Evolutionary conservation across 2,888 invertebrate species (phyloP), one percentile per base, ranked within the genome.

Genomic region (Himalopsyche japonica): DNA sequence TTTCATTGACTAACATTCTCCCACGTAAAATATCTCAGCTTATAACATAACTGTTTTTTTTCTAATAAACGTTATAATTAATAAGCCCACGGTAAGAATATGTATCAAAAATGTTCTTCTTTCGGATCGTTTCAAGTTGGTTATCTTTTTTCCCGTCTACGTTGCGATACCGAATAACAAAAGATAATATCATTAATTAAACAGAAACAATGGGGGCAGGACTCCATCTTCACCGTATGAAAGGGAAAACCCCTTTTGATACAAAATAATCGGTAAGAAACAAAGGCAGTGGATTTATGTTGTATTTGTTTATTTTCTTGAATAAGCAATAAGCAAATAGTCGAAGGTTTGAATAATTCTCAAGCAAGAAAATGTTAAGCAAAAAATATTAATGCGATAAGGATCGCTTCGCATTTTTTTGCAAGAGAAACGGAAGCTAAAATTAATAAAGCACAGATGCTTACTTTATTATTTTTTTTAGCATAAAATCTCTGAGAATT

Each of bases 121-220:
- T 79, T 48, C 27, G 70, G 12, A 70, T 70, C 30, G 70, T 1
- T 70, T 27, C 70, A 70, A 70, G 70, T 70, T 70, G 70, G 70
- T 70, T 70, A 77, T 77, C 77, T 79, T 79, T 64, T 82, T 82
- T 79, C 82, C 79, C 79, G 30, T 43, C 79, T 82, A 37, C 79
- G 79, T 43, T 20, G 27, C 70, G 81, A 79, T 84, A 81, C 76
- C 48, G 37, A 43, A 57, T 79, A 85, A 86, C 85, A 86, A 86
- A 86, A 86, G 86, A 85, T 86, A 85, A 82, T 83, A 86, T 85
- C 82, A 86, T 86, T 85, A 86, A 85, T 86, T 84, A 85, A 84
- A 81, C 80, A 81, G 81, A 84, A 84, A 86, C 86, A 86, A 86
- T 85, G 85, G 78, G 76, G 82, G 70, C 83, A 82, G 82, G 82